A percentile compares a stretch with the other conserved stretches of the same genome.
Conservation (phyloP, 2,113 vertebrate species). For the Tragelaphus imberbis region DNA sequence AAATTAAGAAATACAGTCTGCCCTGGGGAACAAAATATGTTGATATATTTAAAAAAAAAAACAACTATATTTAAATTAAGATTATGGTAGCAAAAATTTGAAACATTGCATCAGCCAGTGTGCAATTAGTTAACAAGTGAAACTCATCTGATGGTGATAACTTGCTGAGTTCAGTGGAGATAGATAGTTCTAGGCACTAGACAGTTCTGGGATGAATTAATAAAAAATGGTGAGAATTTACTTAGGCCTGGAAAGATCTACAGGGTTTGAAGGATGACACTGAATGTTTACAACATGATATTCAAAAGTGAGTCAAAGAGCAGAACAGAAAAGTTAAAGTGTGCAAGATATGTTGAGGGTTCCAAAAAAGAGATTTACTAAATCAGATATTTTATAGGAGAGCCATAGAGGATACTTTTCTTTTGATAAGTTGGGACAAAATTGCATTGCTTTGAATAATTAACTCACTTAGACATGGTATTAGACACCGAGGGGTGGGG, state of each 20-base stretch:
- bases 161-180: not conserved
- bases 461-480: not conserved
- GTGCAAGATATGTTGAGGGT: not conserved
- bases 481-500: not conserved
- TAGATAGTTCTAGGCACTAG: not conserved
- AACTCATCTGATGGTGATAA: not conserved
- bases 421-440: accelerated
- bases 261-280: not conserved
- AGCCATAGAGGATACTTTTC: not conserved
- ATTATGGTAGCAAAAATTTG: not conserved
- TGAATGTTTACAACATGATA: not conserved
- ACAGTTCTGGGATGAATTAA: not conserved
- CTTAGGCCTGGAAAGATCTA: not conserved
- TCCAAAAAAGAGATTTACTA: not conserved
- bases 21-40: not conserved
- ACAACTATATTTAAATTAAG: not conserved
- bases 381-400: not conserved
- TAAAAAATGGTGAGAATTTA: not conserved
- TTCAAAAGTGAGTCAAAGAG: not conserved
- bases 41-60: not conserved
- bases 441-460: not conserved
- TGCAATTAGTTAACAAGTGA: not conserved
- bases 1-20: not conserved
- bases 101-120: not conserved
- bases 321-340: not conserved